A percentile compares a stretch with the other conserved stretches of the same genome.
These are phyloP conservation scores for Slavum lentiscoides DNA, from an alignment of 2,888 invertebrate species.

Conservation along the genomic window DNA sequence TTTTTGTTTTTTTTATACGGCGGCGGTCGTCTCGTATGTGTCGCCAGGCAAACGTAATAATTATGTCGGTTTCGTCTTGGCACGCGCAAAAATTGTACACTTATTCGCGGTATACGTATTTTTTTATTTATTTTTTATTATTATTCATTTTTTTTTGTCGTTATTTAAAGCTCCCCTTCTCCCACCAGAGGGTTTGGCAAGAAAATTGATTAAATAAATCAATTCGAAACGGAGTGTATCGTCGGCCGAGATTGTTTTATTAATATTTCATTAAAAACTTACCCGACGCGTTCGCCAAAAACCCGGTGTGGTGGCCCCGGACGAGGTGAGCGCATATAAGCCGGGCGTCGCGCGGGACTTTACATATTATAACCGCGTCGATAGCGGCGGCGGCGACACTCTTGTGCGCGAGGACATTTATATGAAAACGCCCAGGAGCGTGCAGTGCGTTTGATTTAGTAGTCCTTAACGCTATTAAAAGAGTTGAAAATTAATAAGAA, in stretches of 20 bases:
- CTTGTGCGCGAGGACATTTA: no score
- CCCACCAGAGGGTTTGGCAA: slow-evolving; percentile 36
- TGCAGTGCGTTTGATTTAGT: no score
- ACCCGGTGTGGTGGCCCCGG: neutral
- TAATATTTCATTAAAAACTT: slow-evolving; percentile 53
- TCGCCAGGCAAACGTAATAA: neutral
- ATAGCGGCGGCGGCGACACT: neutral
- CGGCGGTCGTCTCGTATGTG: neutral
- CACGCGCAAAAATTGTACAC: neutral
- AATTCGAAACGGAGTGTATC: slow-evolving; percentile 28
- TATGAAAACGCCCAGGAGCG: no score
- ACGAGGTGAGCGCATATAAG: neutral
- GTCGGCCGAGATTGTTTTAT: slow-evolving; percentile 46
- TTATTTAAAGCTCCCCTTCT: slow-evolving; percentile 27
- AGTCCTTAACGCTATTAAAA: no score
- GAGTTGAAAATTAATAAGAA: no score
- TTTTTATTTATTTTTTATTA: no score
- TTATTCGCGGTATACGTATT: neutral
- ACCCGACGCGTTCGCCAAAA: slow-evolving; percentile 42
- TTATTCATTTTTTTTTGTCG: neutral
- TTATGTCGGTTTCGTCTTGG: neutral
- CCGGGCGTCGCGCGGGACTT: no score
- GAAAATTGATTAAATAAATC: slow-evolving; percentile 53
- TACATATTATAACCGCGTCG: no score
- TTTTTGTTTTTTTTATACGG: neutral